A percentile compares a stretch with the other conserved stretches of the same genome.
phyloP scores from a whole-genome alignment of 1,140 invertebrate species.

The Papilio aristodemus region DNA sequence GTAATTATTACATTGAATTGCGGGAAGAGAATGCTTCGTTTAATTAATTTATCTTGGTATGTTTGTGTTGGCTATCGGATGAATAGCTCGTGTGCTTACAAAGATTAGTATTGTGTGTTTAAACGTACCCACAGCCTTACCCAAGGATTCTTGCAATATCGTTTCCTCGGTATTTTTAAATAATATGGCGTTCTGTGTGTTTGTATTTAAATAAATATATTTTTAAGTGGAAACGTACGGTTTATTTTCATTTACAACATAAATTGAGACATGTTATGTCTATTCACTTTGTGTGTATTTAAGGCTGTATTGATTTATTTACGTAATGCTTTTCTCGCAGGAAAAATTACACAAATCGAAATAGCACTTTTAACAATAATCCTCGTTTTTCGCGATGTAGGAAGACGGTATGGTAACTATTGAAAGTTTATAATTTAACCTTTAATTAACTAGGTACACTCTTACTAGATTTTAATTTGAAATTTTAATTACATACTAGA shows the following conservation, averaged over 20 bases:
- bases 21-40: constrained; percentile 21
- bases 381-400: too few species aligned
- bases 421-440: too few species aligned
- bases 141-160: constrained; percentile 2
- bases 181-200: neutral
- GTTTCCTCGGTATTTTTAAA: neutral
- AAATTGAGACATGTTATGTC: neutral
- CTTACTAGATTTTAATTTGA: too few species aligned
- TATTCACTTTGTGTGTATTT: too few species aligned
- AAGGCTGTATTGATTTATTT: too few species aligned
- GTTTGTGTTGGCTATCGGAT: neutral
- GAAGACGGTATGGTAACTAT: too few species aligned
- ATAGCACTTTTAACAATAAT: too few species aligned
- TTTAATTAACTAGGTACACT: too few species aligned
- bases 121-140: constrained; percentile 13
- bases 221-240: neutral
- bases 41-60: constrained; percentile 23
- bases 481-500: too few species aligned
- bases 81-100: constrained; percentile 17
- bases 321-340: too few species aligned
- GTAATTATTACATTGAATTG: constrained; percentile 23
- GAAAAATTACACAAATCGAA: too few species aligned
- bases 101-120: constrained; percentile 17
- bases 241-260: neutral
- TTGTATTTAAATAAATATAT: neutral